Percentiles rank a stretch among this genome's conserved stretches.
phyloP scores from a whole-genome alignment of 2,113 vertebrate species.

The Nerophis lumbriciformis region DNA sequence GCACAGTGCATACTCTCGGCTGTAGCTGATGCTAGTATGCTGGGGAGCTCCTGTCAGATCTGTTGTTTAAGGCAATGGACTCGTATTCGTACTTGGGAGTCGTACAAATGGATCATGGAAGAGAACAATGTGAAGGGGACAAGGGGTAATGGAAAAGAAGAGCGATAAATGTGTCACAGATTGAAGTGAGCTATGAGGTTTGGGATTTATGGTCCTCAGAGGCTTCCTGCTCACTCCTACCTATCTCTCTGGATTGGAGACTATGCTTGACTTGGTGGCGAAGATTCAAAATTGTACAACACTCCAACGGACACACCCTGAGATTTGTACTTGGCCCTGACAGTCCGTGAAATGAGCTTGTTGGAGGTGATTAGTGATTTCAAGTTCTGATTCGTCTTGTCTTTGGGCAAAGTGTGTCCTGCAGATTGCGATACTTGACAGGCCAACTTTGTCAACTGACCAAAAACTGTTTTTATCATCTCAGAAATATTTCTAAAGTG shows the following conservation, averaged over 20 bases:
- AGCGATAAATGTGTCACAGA: slow-evolving; percentile 60
- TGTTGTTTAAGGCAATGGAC: no score
- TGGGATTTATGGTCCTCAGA: slow-evolving; percentile 46
- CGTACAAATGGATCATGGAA: slow-evolving; percentile 21
- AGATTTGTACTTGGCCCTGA: not conserved
- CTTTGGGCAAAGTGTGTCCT: slow-evolving; percentile 8
- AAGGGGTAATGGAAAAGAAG: slow-evolving; percentile 24
- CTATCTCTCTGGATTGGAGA: slow-evolving; percentile 29
- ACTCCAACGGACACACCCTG: not conserved
- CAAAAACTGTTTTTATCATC: no score
- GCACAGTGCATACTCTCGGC: slow-evolving; percentile 13
- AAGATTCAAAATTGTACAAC: slow-evolving; percentile 45
- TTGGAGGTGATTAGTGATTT: slow-evolving; percentile 13
- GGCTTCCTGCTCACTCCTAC: slow-evolving; percentile 49
- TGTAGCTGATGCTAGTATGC: slow-evolving; percentile 26
- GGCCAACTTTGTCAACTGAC: not conserved
- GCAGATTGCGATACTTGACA: slow-evolving; percentile 25
- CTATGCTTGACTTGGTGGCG: slow-evolving; percentile 25
- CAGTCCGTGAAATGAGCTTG: slow-evolving; percentile 14
- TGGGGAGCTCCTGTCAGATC: not conserved
- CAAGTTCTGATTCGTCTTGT: slow-evolving; percentile 28
- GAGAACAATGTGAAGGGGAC: slow-evolving; percentile 25
- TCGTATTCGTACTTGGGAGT: no score
- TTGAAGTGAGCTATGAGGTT: slow-evolving; percentile 34
- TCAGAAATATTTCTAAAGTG: no score